Evolutionary conservation across 2,113 vertebrate genomes (phyloP).

Genomic region (Microcebus tavaratra): DNA sequence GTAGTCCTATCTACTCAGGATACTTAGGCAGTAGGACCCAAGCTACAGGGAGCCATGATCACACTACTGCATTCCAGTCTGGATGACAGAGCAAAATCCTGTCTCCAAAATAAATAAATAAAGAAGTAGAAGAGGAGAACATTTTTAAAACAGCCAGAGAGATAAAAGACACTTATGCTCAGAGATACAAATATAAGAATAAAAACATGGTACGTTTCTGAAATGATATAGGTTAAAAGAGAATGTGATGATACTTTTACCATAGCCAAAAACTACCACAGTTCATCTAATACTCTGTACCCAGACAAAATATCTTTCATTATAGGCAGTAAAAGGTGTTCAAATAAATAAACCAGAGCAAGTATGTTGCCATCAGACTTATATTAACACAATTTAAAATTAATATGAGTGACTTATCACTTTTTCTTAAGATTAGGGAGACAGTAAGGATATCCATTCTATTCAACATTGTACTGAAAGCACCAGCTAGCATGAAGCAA

Average conservation of each 20-base stretch:
- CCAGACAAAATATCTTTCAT: neutral
- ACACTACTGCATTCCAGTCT: too few relatives aligned
- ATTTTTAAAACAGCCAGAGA: neutral
- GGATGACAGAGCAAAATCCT: too few relatives aligned
- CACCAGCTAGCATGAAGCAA: neutral
- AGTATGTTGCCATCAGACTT: neutral
- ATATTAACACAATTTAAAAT: neutral
- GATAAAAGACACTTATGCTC: neutral
- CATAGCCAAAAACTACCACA: neutral
- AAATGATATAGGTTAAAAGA: neutral
- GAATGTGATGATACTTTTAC: neutral
- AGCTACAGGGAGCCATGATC: too few relatives aligned
- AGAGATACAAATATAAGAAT: neutral
- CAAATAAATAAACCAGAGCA: neutral
- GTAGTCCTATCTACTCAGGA: too few relatives aligned
- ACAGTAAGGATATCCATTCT: neutral
- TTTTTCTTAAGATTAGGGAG: neutral
- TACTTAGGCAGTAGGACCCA: too few relatives aligned
- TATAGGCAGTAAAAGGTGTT: neutral
- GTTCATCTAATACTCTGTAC: neutral
- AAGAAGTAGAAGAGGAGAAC: neutral
- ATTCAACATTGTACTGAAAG: neutral
- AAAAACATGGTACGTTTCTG: neutral
- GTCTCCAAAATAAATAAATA: too few relatives aligned
- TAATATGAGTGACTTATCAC: neutral